Percentiles rank a stretch among this genome's conserved stretches.
Conservation (phyloP, 2,888 invertebrate genomes). For the Orthosia cruda region DNA sequence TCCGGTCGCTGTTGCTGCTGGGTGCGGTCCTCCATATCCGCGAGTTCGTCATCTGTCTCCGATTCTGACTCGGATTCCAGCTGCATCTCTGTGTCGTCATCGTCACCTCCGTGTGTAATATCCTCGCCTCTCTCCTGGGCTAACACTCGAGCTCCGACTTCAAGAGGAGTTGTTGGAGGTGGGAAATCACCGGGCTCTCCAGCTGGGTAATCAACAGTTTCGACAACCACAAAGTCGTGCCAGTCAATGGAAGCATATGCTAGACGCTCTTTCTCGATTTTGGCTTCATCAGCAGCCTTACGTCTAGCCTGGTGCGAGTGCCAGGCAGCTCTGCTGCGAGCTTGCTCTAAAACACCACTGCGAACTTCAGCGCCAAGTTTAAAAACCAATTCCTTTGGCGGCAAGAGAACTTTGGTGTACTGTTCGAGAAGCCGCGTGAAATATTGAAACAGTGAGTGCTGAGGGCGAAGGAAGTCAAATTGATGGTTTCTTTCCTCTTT, state of each 20-base stretch:
- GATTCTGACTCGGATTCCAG: constrained; percentile 96
- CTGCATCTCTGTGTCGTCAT: constrained; percentile 97
- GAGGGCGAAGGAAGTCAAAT: constrained; percentile 99
- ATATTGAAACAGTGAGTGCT: constrained; percentile 99
- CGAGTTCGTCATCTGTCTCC: constrained; percentile 89
- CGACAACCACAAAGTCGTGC: constrained; percentile 99
- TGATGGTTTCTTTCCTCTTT: constrained; percentile 99
- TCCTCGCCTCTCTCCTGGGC: constrained; percentile 96
- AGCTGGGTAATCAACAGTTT: constrained; percentile 99
- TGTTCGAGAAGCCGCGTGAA: constrained; percentile 99
- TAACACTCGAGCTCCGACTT: constrained; percentile 98
- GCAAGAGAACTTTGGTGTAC: constrained; percentile 99
- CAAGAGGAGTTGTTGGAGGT: constrained; percentile 99
- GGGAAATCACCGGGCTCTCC: constrained; percentile 99
- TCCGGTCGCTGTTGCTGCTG: constrained; percentile 86
- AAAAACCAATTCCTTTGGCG: constrained; percentile 97
- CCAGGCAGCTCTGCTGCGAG: constrained; percentile 99
- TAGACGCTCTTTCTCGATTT: constrained; percentile 98
- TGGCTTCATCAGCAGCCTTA: constrained; percentile 98
- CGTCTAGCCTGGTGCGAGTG: constrained; percentile 98
- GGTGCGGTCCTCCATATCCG: constrained; percentile 93
- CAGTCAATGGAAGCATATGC: constrained; percentile 99
- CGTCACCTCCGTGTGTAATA: constrained; percentile 87
- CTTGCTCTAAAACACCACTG: constrained; percentile 95
- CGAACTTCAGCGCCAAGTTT: constrained; percentile 95